A percentile compares a stretch with the other conserved stretches of the same genome.
Evolutionary conservation across 1,140 invertebrate genomes (phyloP).

Genomic region (Chironomus striatipennis): DNA sequence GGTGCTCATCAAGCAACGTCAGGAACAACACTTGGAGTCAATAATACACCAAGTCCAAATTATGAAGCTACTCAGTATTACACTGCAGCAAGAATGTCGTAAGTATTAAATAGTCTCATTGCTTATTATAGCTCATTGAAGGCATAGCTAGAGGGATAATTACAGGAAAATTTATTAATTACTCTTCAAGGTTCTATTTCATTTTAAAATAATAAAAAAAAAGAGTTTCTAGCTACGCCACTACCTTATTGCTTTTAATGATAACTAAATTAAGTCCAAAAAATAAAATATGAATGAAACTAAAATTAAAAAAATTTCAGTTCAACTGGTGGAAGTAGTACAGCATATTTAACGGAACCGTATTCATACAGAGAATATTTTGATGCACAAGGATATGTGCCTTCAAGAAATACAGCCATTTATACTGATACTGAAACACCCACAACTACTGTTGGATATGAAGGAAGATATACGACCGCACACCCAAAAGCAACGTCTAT

Average conservation of each 20-base stretch:
- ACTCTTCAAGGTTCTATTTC: too few species aligned
- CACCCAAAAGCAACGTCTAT: slow-evolving; percentile 32
- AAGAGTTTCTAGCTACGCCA: too few species aligned
- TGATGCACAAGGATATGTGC: slow-evolving; percentile 38
- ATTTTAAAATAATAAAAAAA: too few species aligned
- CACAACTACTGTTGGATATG: slow-evolving; percentile 32
- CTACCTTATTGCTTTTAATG: too few species aligned
- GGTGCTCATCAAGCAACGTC: slow-evolving; percentile 30
- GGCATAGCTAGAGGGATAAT: too few species aligned
- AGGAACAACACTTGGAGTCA: slow-evolving; percentile 26
- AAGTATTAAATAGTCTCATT: too few species aligned
- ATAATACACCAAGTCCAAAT: slow-evolving; percentile 38
- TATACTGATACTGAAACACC: slow-evolving; percentile 34
- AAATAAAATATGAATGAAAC: background rate
- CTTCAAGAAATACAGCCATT: slow-evolving; percentile 30
- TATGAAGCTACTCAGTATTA: slow-evolving; percentile 39
- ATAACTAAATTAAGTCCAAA: too few species aligned
- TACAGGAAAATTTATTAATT: too few species aligned
- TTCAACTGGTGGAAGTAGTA: slow-evolving; percentile 24
- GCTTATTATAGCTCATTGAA: too few species aligned
- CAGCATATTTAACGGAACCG: slow-evolving; percentile 38
- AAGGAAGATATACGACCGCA: slow-evolving; percentile 35
- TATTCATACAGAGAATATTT: slow-evolving; percentile 39
- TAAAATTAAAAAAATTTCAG: background rate
- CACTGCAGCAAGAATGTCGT: slow-evolving; percentile 32